Conservation (phyloP, 2,797 vertebrate species). For the Simalia tracyae region DNA sequence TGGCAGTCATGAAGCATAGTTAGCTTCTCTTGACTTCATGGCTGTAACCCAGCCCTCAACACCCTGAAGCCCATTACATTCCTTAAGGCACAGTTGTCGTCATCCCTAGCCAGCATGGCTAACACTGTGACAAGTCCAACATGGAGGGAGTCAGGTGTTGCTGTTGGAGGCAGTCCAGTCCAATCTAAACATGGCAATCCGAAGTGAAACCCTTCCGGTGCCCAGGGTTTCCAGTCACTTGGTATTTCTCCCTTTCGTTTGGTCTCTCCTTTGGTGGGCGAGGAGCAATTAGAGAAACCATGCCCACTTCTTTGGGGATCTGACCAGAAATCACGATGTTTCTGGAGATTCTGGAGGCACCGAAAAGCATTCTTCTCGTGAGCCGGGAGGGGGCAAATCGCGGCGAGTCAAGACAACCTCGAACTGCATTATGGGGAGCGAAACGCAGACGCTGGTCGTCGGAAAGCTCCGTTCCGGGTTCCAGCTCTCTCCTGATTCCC, state of each 20-base stretch:
- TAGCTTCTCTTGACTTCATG: neutral
- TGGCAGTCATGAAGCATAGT: neutral
- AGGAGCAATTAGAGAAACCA: neutral
- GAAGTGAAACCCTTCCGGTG: neutral
- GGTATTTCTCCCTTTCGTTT: neutral
- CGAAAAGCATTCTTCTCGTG: neutral
- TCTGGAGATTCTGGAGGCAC: neutral
- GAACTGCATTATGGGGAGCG: neutral
- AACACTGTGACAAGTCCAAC: neutral
- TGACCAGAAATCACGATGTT: neutral
- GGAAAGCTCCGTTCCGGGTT: neutral
- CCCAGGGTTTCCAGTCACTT: neutral
- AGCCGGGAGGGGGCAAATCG: neutral
- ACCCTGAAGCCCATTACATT: neutral
- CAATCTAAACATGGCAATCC: neutral
- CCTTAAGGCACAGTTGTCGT: neutral
- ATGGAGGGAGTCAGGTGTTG: neutral
- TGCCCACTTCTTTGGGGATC: neutral
- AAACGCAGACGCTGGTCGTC: neutral
- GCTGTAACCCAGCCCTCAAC: neutral
- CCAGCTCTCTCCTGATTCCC: neutral
- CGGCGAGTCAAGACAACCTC: neutral
- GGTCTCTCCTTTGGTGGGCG: neutral
- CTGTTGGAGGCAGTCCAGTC: neutral
- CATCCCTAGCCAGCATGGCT: neutral